phyloP scores from a whole-genome alignment of 2,113 vertebrate species.

The Geothlypis trichas region DNA sequence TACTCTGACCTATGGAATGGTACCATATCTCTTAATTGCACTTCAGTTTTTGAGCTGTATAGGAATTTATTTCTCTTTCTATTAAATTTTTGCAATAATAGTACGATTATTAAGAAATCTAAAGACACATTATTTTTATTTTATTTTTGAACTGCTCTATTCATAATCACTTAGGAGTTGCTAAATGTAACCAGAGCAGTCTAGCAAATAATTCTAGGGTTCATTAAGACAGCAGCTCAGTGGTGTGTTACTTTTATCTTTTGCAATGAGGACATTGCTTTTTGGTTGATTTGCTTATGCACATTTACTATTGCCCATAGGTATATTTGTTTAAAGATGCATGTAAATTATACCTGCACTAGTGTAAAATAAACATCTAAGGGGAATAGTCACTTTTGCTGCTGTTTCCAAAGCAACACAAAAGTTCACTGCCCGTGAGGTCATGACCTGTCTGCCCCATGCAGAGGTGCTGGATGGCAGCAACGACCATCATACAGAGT shows the following conservation, averaged over 20 bases:
- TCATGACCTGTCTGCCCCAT: not conserved
- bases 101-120: not conserved
- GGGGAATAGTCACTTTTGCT: not conserved
- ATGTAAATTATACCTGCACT: not conserved
- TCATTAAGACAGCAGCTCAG: not conserved
- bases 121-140: not conserved
- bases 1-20: not conserved
- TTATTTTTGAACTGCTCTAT: not conserved
- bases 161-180: not conserved
- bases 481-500: rapidly evolving
- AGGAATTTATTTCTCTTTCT: not conserved
- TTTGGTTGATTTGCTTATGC: not conserved
- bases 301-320: not conserved
- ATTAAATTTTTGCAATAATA: not conserved
- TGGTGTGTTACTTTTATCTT: not conserved
- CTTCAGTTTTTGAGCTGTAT: not conserved
- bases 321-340: not conserved
- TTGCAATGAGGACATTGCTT: not conserved
- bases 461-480: not conserved
- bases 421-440: not conserved
- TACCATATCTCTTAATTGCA: not conserved
- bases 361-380: not conserved
- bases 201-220: not conserved
- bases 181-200: not conserved
- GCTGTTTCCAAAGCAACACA: not conserved